Conservation (phyloP, 2,797 vertebrate genomes). For the Pangasius krempfi region DNA sequence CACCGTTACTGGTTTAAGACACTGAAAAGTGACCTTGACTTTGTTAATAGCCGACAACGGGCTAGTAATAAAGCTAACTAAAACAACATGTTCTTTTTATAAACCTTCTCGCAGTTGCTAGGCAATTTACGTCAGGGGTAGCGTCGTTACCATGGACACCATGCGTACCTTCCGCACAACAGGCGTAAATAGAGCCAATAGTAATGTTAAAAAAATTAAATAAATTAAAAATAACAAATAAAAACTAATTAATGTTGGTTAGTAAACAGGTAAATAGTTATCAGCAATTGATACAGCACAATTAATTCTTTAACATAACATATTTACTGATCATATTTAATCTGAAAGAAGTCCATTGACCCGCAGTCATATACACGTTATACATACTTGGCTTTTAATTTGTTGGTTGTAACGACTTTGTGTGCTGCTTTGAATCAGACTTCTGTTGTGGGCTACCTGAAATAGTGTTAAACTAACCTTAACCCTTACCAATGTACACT, state of each 20-base stretch:
- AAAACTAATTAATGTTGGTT: not conserved
- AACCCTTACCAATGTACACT: not conserved
- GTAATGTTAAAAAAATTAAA: not conserved
- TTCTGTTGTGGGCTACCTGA: not conserved
- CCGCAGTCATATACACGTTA: not conserved
- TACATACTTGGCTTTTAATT: not conserved
- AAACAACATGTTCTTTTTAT: slow-evolving; percentile 30
- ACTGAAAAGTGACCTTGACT: not conserved
- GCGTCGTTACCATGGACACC: slow-evolving; percentile 58
- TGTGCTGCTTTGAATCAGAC: not conserved
- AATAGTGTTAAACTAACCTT: not conserved
- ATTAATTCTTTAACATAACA: not conserved
- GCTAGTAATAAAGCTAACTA: slow-evolving; percentile 11
- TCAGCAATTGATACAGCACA: not conserved
- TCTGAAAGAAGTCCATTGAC: not conserved
- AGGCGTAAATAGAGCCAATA: not conserved
- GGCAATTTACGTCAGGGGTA: slow-evolving; percentile 51
- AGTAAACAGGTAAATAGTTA: not conserved
- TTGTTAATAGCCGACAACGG: not conserved
- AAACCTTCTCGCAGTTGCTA: slow-evolving; percentile 37
- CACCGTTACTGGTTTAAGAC: not conserved
- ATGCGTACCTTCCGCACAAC: not conserved
- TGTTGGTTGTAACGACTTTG: not conserved
- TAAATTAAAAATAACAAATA: not conserved
- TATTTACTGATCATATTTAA: not conserved